Evolutionary conservation across 2,888 invertebrate species (phyloP).

Genomic region (Synergus itoensis): DNA sequence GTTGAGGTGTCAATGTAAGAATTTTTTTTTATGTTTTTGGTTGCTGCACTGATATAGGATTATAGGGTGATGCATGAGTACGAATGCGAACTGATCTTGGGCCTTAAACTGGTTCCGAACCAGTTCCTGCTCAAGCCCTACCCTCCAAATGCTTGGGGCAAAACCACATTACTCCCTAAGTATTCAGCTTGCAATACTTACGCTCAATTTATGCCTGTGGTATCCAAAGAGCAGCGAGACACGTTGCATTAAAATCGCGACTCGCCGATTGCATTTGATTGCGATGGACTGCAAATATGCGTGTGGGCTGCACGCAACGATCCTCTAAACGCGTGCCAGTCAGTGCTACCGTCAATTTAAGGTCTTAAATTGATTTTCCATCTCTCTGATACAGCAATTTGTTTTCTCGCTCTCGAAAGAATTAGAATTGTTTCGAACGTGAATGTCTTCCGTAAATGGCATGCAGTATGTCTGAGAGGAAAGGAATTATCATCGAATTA

Average conservation of each 20-base stretch:
- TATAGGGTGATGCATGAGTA: conserved; percentile 18
- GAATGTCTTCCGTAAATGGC: not conserved
- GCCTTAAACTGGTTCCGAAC: conserved; percentile 62
- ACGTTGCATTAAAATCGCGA: conserved; percentile 51
- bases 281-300: conserved; percentile 40
- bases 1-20: conserved; percentile 27
- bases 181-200: conserved; percentile 42
- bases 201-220: conserved; percentile 43
- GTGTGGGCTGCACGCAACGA: conserved; percentile 38
- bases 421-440: too few relatives aligned
- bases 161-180: conserved; percentile 46
- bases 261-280: conserved; percentile 55
- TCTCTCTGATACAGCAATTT: not conserved
- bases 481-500: conserved; percentile 18
- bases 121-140: conserved; percentile 55
- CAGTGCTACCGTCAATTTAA: not conserved
- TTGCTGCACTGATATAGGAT: conserved; percentile 10
- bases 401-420: too few relatives aligned
- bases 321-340: conserved; percentile 23
- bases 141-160: conserved; percentile 44
- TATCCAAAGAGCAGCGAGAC: conserved; percentile 36
- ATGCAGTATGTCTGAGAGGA: not conserved
- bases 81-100: conserved; percentile 46
- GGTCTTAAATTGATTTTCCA: not conserved
- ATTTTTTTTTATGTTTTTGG: not conserved